Conservation (phyloP, 2,888 invertebrate genomes). For the Eudasyphora cyanicolor region DNA sequence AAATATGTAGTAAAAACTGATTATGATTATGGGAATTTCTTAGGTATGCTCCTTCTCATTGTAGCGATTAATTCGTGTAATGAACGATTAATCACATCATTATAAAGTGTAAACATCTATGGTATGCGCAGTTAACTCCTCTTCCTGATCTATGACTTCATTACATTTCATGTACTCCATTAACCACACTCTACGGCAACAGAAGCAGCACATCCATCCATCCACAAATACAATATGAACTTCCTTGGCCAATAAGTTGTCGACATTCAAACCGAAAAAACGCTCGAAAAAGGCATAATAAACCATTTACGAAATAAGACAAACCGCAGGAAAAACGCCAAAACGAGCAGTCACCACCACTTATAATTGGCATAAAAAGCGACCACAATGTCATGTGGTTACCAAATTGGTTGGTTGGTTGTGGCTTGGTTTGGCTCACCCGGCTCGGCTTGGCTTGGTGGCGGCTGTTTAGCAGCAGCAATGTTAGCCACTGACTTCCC, state of each 20-base stretch:
- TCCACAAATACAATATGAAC: neutral
- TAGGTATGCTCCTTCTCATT: too few species aligned
- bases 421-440: constrained; percentile 39
- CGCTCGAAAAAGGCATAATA: constrained; percentile 1
- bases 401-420: constrained; percentile 28
- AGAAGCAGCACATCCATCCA: neutral
- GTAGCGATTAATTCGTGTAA: too few species aligned
- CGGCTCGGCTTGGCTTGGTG: neutral
- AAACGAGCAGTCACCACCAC: constrained; percentile 48
- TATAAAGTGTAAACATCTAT: too few species aligned
- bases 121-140: too few species aligned
- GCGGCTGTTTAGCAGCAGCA: constrained; percentile 1
- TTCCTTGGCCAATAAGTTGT: neutral
- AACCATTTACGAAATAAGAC: constrained; percentile 31
- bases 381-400: constrained; percentile 60
- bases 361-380: constrained; percentile 64
- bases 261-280: neutral
- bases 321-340: constrained; percentile 18
- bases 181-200: neutral
- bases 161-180: neutral
- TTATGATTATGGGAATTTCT: too few species aligned
- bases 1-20: too few species aligned
- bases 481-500: neutral
- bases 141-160: constrained; percentile 14
- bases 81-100: too few species aligned